Evolutionary conservation across 2,113 vertebrate genomes (phyloP).

Genomic region (Apaloderma vittatum): DNA sequence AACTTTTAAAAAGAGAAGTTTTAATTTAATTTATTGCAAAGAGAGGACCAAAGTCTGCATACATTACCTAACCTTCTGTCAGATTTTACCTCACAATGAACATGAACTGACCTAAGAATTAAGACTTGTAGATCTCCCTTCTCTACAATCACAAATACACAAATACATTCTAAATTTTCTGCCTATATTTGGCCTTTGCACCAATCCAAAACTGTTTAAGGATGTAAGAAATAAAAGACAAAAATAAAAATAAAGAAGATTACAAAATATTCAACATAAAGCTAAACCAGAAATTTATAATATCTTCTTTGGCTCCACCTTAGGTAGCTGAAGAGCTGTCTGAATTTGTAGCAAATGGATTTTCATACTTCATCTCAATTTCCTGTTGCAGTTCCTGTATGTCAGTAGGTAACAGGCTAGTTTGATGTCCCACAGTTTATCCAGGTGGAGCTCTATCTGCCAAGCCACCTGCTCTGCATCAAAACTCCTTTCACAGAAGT

Average conservation of each 20-base stretch:
- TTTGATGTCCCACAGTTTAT: background rate
- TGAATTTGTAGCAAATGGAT: background rate
- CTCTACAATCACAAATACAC: background rate
- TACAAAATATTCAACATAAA: background rate
- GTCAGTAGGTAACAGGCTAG: background rate
- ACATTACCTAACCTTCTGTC: background rate
- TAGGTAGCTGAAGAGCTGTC: background rate
- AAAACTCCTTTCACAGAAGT: background rate
- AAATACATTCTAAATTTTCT: background rate
- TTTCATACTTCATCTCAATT: conserved; percentile 4
- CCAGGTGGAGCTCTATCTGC: conserved; percentile 35
- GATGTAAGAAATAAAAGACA: background rate
- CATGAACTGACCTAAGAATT: background rate
- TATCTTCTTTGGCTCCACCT: background rate
- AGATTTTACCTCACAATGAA: background rate
- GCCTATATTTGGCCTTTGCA: background rate
- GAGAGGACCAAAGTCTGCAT: background rate
- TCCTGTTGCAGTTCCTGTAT: conserved; percentile 19
- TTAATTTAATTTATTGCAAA: background rate
- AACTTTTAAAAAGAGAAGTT: background rate
- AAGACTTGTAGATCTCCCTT: background rate
- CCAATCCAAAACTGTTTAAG: background rate
- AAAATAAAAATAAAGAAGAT: background rate
- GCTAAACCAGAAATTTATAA: background rate
- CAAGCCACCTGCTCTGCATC: conserved; percentile 28